phyloP scores from a whole-genome alignment of 2,797 vertebrate genomes.

The Eulemur coronatus region DNA sequence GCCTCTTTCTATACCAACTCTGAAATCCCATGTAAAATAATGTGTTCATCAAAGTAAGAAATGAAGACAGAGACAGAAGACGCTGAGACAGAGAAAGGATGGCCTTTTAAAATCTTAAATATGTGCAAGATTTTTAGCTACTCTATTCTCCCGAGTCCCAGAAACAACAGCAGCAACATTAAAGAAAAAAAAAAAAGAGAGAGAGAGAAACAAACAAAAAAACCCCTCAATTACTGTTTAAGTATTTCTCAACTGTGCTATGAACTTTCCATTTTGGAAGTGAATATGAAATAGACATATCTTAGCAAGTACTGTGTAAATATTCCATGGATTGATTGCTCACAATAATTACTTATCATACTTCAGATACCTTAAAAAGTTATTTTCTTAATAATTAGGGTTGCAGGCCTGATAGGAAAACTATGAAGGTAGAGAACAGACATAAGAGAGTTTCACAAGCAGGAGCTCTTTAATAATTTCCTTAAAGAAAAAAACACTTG shows the following conservation, averaged over 20 bases:
- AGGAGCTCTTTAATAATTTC: slow-evolving; percentile 75
- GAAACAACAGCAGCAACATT: slow-evolving; percentile 4
- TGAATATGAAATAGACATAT: slow-evolving; percentile 14
- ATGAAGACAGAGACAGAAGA: not conserved
- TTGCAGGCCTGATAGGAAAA: slow-evolving; percentile 67
- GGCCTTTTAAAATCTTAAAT: not conserved
- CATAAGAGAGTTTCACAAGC: slow-evolving; percentile 65
- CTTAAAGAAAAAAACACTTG: slow-evolving; percentile 81
- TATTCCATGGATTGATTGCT: not conserved
- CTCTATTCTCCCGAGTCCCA: not conserved
- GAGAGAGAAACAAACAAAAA: not conserved
- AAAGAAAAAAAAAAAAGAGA: slow-evolving; percentile 1
- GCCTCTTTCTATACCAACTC: not conserved
- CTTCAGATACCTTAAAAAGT: slow-evolving; percentile 78
- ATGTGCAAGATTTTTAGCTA: slow-evolving; percentile 8
- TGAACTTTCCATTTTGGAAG: slow-evolving; percentile 18
- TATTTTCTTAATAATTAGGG: slow-evolving; percentile 81
- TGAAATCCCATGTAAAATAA: slow-evolving; percentile 10
- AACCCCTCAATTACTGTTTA: not conserved
- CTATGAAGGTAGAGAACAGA: slow-evolving; percentile 77
- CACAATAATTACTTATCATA: not conserved
- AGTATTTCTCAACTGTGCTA: slow-evolving; percentile 12
- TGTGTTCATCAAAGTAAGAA: not conserved
- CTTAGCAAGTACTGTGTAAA: not conserved
- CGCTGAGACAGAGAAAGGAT: not conserved